Percentiles rank a stretch among this genome's conserved stretches.
phyloP scores from a whole-genome alignment of 2,797 vertebrate species.

The Fistularia tabacaria region DNA sequence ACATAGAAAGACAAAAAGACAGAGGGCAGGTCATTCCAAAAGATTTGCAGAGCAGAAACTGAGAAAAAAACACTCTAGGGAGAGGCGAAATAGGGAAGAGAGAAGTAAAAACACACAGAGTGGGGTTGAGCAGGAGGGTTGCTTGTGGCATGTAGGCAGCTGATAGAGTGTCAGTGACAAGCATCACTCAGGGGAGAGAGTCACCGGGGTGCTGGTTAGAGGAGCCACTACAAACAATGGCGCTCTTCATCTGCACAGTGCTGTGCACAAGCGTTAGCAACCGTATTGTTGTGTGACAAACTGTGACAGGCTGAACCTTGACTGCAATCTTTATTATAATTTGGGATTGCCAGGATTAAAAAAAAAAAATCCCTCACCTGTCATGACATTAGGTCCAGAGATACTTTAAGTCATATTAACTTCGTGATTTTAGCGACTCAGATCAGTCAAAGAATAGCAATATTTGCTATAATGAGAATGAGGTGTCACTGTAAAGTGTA shows the following conservation, averaged over 20 bases:
- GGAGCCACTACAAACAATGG: slow-evolving; percentile 50
- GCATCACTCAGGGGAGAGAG: slow-evolving; percentile 60
- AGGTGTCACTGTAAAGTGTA: too few relatives aligned
- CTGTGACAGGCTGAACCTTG: too few relatives aligned
- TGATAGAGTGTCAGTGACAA: slow-evolving; percentile 67
- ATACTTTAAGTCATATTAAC: too few relatives aligned
- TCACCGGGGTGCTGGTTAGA: slow-evolving; percentile 41
- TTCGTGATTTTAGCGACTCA: too few relatives aligned
- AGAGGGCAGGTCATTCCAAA: too few relatives aligned
- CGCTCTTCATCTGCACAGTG: slow-evolving; percentile 33
- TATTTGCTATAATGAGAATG: too few relatives aligned
- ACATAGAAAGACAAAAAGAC: too few relatives aligned
- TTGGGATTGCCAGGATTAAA: too few relatives aligned
- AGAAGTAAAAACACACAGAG: slow-evolving; percentile 36
- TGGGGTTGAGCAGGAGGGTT: slow-evolving; percentile 48
- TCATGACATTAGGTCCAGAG: too few relatives aligned
- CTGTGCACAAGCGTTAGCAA: slow-evolving; percentile 21
- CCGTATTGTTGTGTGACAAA: slow-evolving; percentile 4
- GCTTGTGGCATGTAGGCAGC: slow-evolving; percentile 57
- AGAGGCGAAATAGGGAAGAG: slow-evolving; percentile 28
- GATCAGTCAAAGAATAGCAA: too few relatives aligned
- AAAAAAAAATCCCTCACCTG: too few relatives aligned
- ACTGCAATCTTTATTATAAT: too few relatives aligned
- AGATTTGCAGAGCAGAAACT: background rate
- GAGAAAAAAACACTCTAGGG: slow-evolving; percentile 13